phyloP scores from a whole-genome alignment of 2,113 vertebrate species.

The Macaca fascicularis region T2T-MFA8v1.1 NC_088379.1:66247501-66248000 shows the following conservation, averaged over 20 bases:
- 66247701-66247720: background rate
- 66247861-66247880: background rate
- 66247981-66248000: background rate
- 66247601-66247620: background rate
- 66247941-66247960: background rate
- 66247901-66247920: background rate
- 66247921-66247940: background rate
- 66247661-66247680: background rate
- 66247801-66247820: background rate
- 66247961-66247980: background rate
- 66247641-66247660: background rate
- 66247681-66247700: background rate
- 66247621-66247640: background rate
- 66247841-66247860: background rate
- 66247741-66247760: background rate
- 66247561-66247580: background rate
- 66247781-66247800: background rate
- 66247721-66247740: conserved; percentile 15
- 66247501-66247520: background rate
- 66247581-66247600: conserved; percentile 45
- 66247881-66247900: background rate
- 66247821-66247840: background rate
- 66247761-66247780: background rate
- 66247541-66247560: background rate
- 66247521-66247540: background rate